A percentile compares a stretch with the other conserved stretches of the same genome.
Evolutionary conservation across 2,113 vertebrate species (phyloP).

Genomic region (Dascyllus trimaculatus): DNA sequence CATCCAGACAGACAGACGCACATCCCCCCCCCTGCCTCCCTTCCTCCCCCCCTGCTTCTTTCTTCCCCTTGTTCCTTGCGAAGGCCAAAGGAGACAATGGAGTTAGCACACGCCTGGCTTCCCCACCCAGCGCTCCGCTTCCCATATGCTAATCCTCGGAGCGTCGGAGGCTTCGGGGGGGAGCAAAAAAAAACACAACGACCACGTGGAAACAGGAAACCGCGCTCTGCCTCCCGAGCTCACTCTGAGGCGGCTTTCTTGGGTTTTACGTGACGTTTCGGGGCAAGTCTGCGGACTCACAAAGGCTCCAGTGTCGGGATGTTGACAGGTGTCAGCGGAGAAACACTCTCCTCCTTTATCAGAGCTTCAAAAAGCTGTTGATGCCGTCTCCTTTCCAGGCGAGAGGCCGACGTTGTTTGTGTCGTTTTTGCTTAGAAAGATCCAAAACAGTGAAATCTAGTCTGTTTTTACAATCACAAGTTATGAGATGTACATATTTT

Average conservation of each 20-base stretch:
- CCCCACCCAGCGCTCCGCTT: conserved; percentile 63
- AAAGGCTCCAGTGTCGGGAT: conserved; percentile 21
- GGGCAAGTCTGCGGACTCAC: background rate
- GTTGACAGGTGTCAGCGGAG: background rate
- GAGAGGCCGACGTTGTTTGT: too few species aligned
- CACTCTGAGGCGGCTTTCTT: background rate
- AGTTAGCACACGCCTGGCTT: conserved; percentile 66
- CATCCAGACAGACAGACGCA: conserved; percentile 39
- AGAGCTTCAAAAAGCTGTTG: background rate
- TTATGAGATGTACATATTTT: too few species aligned
- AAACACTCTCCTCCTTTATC: conserved; percentile 4
- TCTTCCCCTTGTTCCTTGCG: conserved; percentile 44
- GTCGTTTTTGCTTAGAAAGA: too few species aligned
- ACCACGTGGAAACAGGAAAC: background rate
- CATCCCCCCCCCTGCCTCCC: conserved; percentile 15
- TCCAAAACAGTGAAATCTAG: too few species aligned
- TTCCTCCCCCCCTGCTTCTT: background rate
- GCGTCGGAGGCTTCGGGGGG: background rate
- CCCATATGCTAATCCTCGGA: conserved; percentile 66
- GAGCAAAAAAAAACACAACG: conserved; percentile 10
- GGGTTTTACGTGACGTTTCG: background rate
- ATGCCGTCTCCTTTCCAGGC: too few species aligned
- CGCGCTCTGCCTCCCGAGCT: conserved; percentile 4
- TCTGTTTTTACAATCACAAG: too few species aligned
- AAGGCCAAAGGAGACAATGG: conserved; percentile 74